These are phyloP conservation scores for Caenorhabditis sulstoni DNA, from an alignment of 2,888 invertebrate species.

Conservation along the genomic window DNA sequence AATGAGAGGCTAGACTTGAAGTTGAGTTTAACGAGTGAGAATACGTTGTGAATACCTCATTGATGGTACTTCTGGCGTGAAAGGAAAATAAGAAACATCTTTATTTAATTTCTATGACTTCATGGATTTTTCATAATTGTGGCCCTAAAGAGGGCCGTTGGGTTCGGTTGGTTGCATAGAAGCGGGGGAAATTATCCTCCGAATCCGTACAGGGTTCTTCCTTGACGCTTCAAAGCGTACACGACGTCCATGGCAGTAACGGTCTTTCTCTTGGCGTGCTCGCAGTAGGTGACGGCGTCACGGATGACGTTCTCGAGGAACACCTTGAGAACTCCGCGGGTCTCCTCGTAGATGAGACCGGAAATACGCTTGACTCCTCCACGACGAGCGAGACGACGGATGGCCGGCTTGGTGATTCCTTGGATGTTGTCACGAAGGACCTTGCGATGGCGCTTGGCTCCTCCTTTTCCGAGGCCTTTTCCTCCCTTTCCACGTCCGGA, in stretches of 20 bases:
- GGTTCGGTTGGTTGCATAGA: conserved; percentile 59
- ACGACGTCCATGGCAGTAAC: conserved; percentile 92
- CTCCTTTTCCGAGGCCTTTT: conserved; percentile 88
- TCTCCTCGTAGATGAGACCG: conserved; percentile 79
- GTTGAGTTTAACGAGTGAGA: too few species aligned
- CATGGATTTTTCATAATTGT: conserved; percentile 36
- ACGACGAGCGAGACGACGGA: conserved; percentile 82
- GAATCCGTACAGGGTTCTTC: conserved; percentile 77
- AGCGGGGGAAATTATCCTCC: conserved; percentile 60
- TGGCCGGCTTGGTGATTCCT: conserved; percentile 83
- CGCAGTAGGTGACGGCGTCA: conserved; percentile 91
- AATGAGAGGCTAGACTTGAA: too few species aligned
- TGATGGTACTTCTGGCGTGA: too few species aligned
- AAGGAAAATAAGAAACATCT: too few species aligned
- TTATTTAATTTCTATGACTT: too few species aligned
- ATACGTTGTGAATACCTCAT: too few species aligned
- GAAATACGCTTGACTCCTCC: conserved; percentile 81
- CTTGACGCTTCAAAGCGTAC: conserved; percentile 82
- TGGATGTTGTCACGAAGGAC: conserved; percentile 84
- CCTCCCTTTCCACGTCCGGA: conserved; percentile 89
- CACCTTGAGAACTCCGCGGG: conserved; percentile 83
- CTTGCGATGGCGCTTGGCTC: conserved; percentile 90
- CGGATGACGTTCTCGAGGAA: conserved; percentile 90
- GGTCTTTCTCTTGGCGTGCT: conserved; percentile 91
- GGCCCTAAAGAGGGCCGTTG: conserved; percentile 77